A percentile compares a stretch with the other conserved stretches of the same genome.
These are phyloP conservation scores for Malurus leucopterus DNA, from an alignment of 2,797 vertebrate genomes.

Conservation along the genomic window DNA sequence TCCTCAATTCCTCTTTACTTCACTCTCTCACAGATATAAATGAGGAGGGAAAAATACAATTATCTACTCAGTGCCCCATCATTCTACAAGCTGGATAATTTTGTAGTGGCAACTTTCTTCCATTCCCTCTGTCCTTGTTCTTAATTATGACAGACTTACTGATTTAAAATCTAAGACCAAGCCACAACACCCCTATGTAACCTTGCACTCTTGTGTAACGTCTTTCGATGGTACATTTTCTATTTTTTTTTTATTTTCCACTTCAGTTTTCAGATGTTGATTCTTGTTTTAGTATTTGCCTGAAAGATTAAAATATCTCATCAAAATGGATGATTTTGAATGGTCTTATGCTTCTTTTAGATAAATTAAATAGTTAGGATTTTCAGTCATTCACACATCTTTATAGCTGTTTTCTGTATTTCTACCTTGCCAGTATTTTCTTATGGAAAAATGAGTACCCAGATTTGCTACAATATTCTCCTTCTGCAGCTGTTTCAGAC, in stretches of 20 bases:
- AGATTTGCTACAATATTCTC: background rate
- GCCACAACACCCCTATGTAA: background rate
- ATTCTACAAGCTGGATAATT: background rate
- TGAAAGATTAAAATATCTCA: background rate
- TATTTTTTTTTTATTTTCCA: background rate
- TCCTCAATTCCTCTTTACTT: background rate
- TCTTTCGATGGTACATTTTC: background rate
- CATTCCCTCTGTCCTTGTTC: background rate
- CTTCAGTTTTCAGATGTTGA: background rate
- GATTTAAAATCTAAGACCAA: background rate
- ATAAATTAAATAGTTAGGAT: background rate
- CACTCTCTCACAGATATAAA: background rate
- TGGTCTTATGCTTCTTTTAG: background rate
- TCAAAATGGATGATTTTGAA: background rate
- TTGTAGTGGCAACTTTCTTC: background rate
- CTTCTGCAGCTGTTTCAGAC: background rate
- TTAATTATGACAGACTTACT: background rate
- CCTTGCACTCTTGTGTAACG: accelerated
- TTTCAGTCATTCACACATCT: background rate
- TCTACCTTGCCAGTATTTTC: background rate
- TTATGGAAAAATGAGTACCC: background rate
- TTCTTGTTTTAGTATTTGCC: background rate
- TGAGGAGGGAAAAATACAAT: background rate
- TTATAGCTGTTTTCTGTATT: background rate
- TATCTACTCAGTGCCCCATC: background rate